Conservation (phyloP, 2,113 vertebrate genomes). For the Corythornis vintsioides region DNA sequence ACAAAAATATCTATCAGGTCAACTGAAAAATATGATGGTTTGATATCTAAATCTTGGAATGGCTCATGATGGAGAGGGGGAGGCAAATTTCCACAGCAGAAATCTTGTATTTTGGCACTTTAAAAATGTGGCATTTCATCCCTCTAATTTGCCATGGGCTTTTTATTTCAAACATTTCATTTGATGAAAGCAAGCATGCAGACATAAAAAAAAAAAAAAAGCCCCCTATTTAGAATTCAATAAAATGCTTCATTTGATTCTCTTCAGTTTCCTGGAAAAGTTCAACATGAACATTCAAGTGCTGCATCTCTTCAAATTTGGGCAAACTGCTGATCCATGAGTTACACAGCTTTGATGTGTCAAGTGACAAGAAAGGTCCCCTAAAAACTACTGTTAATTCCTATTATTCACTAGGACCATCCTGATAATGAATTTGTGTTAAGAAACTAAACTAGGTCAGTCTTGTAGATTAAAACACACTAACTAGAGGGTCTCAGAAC, state of each 20-base stretch:
- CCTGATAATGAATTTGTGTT: neutral
- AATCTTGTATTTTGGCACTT: conserved; percentile 34
- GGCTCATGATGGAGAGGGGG: neutral
- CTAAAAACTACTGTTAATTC: neutral
- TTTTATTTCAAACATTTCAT: conserved; percentile 22
- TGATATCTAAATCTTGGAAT: conserved; percentile 16
- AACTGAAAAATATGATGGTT: neutral
- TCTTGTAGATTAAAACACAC: fast-evolving
- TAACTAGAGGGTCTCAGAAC: neutral
- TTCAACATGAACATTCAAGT: conserved; percentile 1
- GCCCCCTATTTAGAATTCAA: neutral
- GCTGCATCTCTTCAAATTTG: neutral
- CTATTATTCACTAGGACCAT: fast-evolving
- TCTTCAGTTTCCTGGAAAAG: conserved; percentile 50
- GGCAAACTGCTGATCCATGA: neutral
- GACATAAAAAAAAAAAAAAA: neutral
- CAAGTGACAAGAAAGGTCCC: neutral
- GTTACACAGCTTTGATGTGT: neutral
- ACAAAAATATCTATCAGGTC: neutral
- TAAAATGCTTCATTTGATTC: conserved; percentile 28
- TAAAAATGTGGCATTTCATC: conserved; percentile 4
- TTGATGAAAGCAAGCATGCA: neutral
- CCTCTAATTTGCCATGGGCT: conserved; percentile 19
- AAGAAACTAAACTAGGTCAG: neutral
- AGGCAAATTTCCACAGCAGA: conserved; percentile 27